Conservation (phyloP, 2,888 invertebrate species). For the Gastracanthus pulcherrimus region DNA sequence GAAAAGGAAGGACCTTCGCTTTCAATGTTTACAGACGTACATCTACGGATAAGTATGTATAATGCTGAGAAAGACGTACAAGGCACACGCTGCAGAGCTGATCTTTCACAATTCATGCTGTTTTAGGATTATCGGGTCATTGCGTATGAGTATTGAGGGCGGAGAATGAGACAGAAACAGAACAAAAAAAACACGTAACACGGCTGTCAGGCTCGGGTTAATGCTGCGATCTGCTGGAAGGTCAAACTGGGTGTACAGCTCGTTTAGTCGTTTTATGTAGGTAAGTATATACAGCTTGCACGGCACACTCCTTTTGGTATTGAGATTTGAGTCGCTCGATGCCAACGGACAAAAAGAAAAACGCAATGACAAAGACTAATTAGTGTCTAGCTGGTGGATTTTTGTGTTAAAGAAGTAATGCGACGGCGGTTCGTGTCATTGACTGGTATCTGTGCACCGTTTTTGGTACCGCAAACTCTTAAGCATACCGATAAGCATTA, state of each 20-base stretch:
- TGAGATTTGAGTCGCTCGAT: neutral
- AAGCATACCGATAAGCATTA: too few species aligned
- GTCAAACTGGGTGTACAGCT: conserved; percentile 13
- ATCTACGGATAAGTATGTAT: neutral
- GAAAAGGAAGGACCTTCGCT: neutral
- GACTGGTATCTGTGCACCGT: neutral
- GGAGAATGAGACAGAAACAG: neutral
- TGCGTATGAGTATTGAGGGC: neutral
- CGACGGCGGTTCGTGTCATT: neutral
- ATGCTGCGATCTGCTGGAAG: conserved; percentile 9
- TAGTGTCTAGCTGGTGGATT: neutral
- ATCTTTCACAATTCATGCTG: conserved; percentile 45
- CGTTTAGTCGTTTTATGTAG: neutral
- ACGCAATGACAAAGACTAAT: conserved; percentile 7
- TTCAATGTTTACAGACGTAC: neutral
- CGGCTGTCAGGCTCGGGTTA: conserved; percentile 30
- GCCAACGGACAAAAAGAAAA: neutral
- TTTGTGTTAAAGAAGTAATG: neutral
- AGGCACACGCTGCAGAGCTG: conserved; percentile 13
- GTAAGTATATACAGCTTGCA: neutral
- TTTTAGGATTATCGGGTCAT: conserved; percentile 32
- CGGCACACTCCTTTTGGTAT: neutral
- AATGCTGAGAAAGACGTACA: conserved; percentile 1
- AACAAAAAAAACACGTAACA: neutral
- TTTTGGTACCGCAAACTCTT: too few species aligned